Evolutionary conservation across 92 coral and sea anemone genomes (phyloP), one percentile per base, ranked within the genome.

Genomic region (Porites lobata): DNA sequence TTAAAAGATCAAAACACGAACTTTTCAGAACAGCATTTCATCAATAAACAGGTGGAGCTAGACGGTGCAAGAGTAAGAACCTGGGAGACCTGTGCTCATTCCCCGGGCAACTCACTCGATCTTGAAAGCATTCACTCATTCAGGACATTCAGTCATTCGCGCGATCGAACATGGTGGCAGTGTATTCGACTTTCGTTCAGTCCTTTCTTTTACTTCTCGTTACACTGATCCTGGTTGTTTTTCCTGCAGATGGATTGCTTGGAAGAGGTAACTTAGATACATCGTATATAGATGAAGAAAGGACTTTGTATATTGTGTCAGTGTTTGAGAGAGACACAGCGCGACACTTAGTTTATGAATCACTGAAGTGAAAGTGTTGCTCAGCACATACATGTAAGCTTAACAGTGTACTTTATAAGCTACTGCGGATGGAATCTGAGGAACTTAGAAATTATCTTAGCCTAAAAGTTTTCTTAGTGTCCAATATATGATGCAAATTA

Each of bases 241-340:
- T 53, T 9, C 6, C 70, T 11, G 78, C 24, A 6, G 58, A 57
- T 70, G 86, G 86, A 82, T 57, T 32, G 58, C 86, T 58, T 57
- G 86, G 86, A 8, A 58, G 70, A 82, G 86, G 86, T 82, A 71
- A 38, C 56, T 17, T 32, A 7, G n/a, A 32, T 63, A 1, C 10
- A 29, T 17, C 13, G 65, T 19, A 77, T 38, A 38, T 38, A 38
- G 47, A 38, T 38, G 64, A 52, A 38, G 21, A 15, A 22, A 18
- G 21, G 63, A 1, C 12, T 24, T 76, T 22, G 9, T 14, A 43
- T 8, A 54, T 10, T 50, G 19, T 26, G 78, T 3, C 78, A 20
- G 61, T 50, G 13, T 74, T 59, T 9, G 63, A 52, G 13, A 15
- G 17, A 0, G 8, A 62, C n/a, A 11, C 61, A 14, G 11, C 61